Conservation (phyloP, 2,888 invertebrate species). For the Empis stercorea region DNA sequence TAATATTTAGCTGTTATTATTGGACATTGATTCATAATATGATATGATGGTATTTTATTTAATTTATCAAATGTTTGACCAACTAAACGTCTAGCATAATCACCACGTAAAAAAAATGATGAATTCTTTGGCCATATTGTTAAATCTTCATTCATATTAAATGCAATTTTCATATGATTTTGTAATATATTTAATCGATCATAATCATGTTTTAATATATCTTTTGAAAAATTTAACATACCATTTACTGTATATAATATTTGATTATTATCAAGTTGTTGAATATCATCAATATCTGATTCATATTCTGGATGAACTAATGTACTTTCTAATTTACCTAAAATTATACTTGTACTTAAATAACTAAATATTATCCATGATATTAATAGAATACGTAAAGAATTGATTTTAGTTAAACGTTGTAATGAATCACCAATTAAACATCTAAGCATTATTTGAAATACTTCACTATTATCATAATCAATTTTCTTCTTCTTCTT, state of each 20-base stretch:
- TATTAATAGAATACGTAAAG: constrained; percentile 23
- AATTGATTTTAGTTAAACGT: constrained; percentile 19
- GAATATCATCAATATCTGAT: constrained; percentile 22
- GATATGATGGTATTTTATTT: constrained; percentile 23
- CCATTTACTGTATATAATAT: neutral
- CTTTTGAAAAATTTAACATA: neutral
- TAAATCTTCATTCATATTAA: neutral
- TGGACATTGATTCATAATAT: constrained; percentile 26
- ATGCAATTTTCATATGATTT: neutral
- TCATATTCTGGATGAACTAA: constrained; percentile 27
- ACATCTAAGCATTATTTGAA: constrained; percentile 22
- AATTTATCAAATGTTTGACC: constrained; percentile 21
- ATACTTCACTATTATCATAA: constrained; percentile 8
- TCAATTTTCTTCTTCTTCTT: too few species aligned
- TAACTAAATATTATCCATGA: constrained; percentile 30
- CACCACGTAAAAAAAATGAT: constrained; percentile 23
- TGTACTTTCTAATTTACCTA: constrained; percentile 29
- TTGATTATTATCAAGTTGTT: constrained; percentile 14
- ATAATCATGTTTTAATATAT: neutral
- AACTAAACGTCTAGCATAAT: constrained; percentile 23
- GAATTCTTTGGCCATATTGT: constrained; percentile 5
- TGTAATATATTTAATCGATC: neutral
- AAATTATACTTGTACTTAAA: constrained; percentile 24
- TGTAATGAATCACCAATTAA: constrained; percentile 24
- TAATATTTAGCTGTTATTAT: constrained; percentile 23